Evolutionary conservation across 1,140 invertebrate species (phyloP), one percentile per base, ranked within the genome.

Genomic region (Atopsyche davidsoni): DNA sequence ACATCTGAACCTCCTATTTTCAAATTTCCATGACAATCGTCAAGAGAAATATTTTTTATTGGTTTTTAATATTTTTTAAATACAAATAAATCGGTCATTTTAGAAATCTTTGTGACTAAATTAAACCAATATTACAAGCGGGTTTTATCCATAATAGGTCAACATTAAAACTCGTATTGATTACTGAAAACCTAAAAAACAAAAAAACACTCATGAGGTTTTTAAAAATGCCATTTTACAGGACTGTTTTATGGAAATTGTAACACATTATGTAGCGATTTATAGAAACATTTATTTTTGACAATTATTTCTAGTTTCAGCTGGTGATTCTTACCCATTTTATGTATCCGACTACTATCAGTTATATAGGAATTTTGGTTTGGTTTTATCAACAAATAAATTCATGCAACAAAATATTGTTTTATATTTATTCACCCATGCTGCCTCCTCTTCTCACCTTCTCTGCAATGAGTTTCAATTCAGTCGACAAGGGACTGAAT

Each of bases 321-420:
- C 24, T 28, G 24, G 24, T 28, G 24, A 39, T 18, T 39, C 19
- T 17, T 17, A 4, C 10, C 19, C 16, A 18, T 4, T 39, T 4
- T 16, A 10, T 39, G 13, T 39, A 16, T 10, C 14, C 7, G 7
- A 36, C 14, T 10, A 4, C 4, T 36, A 36, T 4, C 36, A 39
- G 16, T 39, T 17, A 16, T 39, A 16, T 39, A 39, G 2, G 19
- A 16, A 17, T 7, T 39, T 39, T 18, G 17, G n/a, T 16, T 39
- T 39, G 36, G n/a, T 39, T 14, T 36, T 39, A 39, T 39, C 36
- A 39, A 39, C 10, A 36, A 39, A 39, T 17, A 39, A 39, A 39
- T 39, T 39, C 36, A 39, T 39, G 17, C 36, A 39, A 17, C 36
- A 39, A 39, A 39, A 3, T 6, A 3, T 11, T 17, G 14, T 39